Base-by-base conservation (phyloP, 2,113 vertebrate species). In the Thymallus thymallus region DNA sequence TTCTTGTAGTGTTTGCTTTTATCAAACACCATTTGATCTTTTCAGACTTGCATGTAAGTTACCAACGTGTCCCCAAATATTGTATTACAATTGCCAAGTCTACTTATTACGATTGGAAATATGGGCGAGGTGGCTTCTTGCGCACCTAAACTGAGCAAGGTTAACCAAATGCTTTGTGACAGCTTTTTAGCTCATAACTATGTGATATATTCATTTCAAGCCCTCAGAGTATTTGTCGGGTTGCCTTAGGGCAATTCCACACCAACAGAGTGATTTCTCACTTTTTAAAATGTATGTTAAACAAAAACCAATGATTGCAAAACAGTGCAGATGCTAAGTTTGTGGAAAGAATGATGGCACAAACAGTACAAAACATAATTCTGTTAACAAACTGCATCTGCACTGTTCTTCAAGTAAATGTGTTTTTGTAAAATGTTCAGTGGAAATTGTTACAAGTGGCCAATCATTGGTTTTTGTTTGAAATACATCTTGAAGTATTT, bases 141-240 rank as follows among this genome's bases (percentile, higher is more conserved):
- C 13, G 24, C 35, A 30, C 29, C 16, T 76, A 66, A 45, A 35
- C 69, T 79, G 51, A 67, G 32, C 71, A 71, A 58, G 12, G 62
- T 74, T 83, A 84, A 80, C 65, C 62, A 69, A 80, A 69, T 71
- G 68, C 70, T 81, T 29, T 46, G 61, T 78, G 76, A 79, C 76
- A 65, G 4, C 62, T 80, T 75, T 80, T 70, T 73, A 76, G 73
- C 68, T 69, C 68, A 51, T 41, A 78, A 84, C 76, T 65, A 23
- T 76, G 69, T 64, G 69, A 79, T 71, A 51, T 69, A 76, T 82
- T 78, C 74, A 68, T 74, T 58, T 73, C 35, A 18, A 35, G 55
- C 30, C 30, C 58, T 61, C 13, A 20, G 20, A 62, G 23, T 41
- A 41, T 41, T 41, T 41, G 35, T 9, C 7, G 35, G 35, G 35